phyloP scores from a whole-genome alignment of 2,888 invertebrate species.

The Sacculina carcini region DNA sequence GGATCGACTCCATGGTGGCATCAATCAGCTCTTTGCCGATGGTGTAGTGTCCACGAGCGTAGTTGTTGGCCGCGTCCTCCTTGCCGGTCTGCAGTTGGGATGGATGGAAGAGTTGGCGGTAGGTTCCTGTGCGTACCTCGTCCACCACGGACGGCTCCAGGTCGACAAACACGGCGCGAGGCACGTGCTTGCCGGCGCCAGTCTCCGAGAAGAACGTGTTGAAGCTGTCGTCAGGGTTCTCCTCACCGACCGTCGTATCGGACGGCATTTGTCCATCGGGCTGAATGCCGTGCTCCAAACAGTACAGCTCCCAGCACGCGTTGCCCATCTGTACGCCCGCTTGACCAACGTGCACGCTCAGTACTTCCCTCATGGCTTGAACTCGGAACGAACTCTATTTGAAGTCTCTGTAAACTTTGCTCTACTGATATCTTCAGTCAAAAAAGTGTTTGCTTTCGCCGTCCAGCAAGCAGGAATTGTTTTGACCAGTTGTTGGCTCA shows the following conservation, averaged over 20 bases:
- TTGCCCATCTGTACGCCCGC: conserved; percentile 15
- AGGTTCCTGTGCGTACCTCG: conserved; percentile 77
- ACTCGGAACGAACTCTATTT: too few relatives aligned
- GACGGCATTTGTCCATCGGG: conserved; percentile 63
- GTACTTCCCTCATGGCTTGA: too few relatives aligned
- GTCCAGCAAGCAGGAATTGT: too few relatives aligned
- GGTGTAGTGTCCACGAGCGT: conserved; percentile 93
- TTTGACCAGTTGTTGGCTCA: too few relatives aligned
- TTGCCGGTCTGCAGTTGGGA: conserved; percentile 90
- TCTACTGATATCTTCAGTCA: too few relatives aligned
- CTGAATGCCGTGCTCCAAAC: too few relatives aligned
- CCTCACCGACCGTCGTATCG: conserved; percentile 65
- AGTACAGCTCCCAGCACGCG: conserved; percentile 18
- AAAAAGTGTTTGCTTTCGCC: too few relatives aligned
- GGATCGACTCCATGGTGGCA: too few relatives aligned
- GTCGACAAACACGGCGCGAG: too few relatives aligned
- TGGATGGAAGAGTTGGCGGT: conserved; percentile 87
- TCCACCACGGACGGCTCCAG: conserved; percentile 89
- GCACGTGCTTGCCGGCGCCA: conserved; percentile 82
- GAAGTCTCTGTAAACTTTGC: too few relatives aligned
- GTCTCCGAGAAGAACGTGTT: conserved; percentile 88
- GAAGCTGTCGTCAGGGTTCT: conserved; percentile 72
- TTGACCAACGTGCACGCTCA: conserved; percentile 13
- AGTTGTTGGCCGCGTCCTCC: too few relatives aligned
- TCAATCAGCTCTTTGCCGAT: conserved; percentile 49